Evolutionary conservation across 1,140 invertebrate genomes (phyloP).

Genomic region (Zaprionus camerounensis): DNA sequence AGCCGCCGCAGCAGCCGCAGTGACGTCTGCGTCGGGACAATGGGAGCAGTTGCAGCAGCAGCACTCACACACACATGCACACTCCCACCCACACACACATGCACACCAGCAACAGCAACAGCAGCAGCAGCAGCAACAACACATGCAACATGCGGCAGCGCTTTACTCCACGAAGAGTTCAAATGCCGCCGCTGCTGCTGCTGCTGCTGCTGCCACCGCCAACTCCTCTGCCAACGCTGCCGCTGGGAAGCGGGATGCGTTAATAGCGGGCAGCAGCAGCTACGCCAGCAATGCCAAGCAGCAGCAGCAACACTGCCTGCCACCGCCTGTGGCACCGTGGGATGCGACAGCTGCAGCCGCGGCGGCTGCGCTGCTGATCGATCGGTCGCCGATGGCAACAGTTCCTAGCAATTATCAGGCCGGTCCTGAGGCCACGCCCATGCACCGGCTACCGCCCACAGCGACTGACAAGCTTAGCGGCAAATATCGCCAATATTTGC

Average conservation of each 20-base stretch:
- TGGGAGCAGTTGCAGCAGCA: conserved; percentile 72
- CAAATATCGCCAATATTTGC: conserved; percentile 86
- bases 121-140: conserved; percentile 31
- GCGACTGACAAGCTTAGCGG: conserved; percentile 85
- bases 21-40: conserved; percentile 63
- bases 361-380: conserved; percentile 66
- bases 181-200: conserved; percentile 32
- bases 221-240: conserved; percentile 36
- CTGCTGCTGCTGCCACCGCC: conserved; percentile 27
- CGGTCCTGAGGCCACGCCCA: conserved; percentile 80
- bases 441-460: conserved; percentile 58
- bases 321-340: conserved; percentile 60
- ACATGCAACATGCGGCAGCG: conserved; percentile 51
- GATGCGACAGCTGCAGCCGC: conserved; percentile 63
- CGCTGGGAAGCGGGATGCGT: conserved; percentile 77
- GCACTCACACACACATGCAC: conserved; percentile 38
- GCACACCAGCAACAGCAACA: conserved; percentile 17
- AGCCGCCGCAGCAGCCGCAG: conserved; percentile 51
- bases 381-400: conserved; percentile 84
- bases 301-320: conserved; percentile 67
- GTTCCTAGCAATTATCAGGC: conserved; percentile 85
- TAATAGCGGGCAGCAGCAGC: conserved; percentile 78
- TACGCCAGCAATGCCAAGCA: conserved; percentile 52
- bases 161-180: conserved; percentile 63
- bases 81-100: conserved; percentile 43